Conservation (phyloP, 2,797 vertebrate genomes). For the Rhabdophis nuchalis region DNA sequence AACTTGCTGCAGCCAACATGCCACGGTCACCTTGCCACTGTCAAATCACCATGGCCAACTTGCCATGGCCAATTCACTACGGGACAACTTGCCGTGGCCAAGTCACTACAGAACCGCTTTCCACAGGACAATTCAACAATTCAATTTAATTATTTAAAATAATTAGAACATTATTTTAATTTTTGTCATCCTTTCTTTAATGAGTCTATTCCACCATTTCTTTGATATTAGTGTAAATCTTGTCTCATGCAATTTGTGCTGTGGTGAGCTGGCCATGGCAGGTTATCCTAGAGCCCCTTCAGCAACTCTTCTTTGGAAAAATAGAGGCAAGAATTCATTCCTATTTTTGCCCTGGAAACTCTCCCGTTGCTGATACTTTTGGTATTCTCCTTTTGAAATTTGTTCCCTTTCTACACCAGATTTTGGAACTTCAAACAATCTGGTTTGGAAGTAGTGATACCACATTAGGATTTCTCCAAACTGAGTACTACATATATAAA, state of each 20-base stretch:
- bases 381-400: background rate
- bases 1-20: background rate
- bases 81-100: background rate
- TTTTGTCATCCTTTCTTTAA: background rate
- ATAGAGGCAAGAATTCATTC: background rate
- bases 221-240: background rate
- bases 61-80: background rate
- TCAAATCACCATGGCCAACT: background rate
- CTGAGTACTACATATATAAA: background rate
- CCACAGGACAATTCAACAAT: background rate
- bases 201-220: background rate
- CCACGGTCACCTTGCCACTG: background rate
- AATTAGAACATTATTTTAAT: background rate
- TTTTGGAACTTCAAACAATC: background rate
- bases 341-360: background rate
- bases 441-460: background rate
- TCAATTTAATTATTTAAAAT: background rate
- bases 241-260: background rate
- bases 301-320: background rate
- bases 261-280: background rate
- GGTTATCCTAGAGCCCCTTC: background rate
- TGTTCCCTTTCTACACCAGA: background rate
- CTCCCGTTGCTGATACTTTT: background rate
- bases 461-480: background rate
- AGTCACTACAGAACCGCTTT: background rate